Evolutionary conservation across 2,113 vertebrate species (phyloP), one percentile per base, ranked within the genome.

Genomic region (Noctilio leporinus): DNA sequence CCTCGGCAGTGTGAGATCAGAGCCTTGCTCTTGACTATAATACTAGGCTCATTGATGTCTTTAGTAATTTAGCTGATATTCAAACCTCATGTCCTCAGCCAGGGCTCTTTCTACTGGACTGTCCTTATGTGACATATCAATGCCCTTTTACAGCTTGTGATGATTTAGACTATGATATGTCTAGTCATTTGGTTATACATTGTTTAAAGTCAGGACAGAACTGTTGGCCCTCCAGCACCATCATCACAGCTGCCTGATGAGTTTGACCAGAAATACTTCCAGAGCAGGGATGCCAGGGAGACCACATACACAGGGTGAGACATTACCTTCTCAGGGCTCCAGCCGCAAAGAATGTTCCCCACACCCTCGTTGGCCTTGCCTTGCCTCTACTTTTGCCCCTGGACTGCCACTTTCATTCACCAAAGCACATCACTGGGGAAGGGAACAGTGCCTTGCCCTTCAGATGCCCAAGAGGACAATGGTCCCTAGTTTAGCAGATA

Each of bases 191-290:
- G 38, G 7, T 10, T 43, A 9, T n/a, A 10, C 20, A 16, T 69
- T 65, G n/a, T 49, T 92, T 65, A 65, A 85, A 89, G 16, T 76
- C 64, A 67, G 33, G 33, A 77, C 20, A 73, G 38, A 78, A 17
- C n/a, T n/a, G 9, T 45, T 53, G 70, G 26, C 7, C 87, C 24
- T 24, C 20, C 51, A 20, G 28, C 15, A 14, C 38, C 35, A 7
- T n/a, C 45, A 15, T 17, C 26, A 65, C 28, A 43, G 64, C 51
- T 2, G 20, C 59, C 86, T 77, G 69, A 26, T 1, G 47, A 64
- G 38, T 45, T 69, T 45, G 24, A 51, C 55, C 43, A 59, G 38
- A 62, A 47, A 1, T 6, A 3, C 45, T 49, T 8, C 45, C 35
- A 15, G 35, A 35, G 51, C 30, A 59, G 64, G 10, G 7, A 55